Evolutionary conservation across 2,113 vertebrate species (phyloP).

Genomic region (Macroglossus sobrinus): DNA sequence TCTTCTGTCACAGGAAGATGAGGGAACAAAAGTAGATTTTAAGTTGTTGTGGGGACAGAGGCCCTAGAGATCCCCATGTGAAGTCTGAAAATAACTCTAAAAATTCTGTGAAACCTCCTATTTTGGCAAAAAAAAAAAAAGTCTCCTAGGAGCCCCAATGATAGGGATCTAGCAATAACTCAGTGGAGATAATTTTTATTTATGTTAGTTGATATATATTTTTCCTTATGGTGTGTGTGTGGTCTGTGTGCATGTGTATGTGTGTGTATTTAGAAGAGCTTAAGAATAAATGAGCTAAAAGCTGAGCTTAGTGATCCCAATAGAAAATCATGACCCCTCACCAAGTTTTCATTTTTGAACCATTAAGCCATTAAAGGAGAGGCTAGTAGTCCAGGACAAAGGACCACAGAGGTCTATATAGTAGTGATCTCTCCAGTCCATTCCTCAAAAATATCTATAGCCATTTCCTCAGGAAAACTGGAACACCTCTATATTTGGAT

Average conservation of each 20-base stretch:
- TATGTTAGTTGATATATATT: not conserved
- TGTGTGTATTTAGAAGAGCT: not conserved
- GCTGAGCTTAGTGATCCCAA: no score
- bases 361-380: no score
- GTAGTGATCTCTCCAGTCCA: no score
- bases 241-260: not conserved
- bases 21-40: not conserved
- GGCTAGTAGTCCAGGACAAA: no score
- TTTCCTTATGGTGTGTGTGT: not conserved
- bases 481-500: no score
- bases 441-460: no score
- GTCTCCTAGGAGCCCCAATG: not conserved
- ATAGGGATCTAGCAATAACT: not conserved
- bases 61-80: not conserved
- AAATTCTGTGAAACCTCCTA: not conserved
- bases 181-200: not conserved
- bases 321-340: no score
- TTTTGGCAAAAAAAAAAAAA: not conserved
- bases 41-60: not conserved
- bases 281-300: no score
- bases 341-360: no score
- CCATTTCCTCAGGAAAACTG: no score
- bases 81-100: not conserved
- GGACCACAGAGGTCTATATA: no score
- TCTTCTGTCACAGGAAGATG: not conserved